These are phyloP conservation scores for Butorides virescens DNA, from an alignment of 2,113 vertebrate species.

Conservation along the genomic window DNA sequence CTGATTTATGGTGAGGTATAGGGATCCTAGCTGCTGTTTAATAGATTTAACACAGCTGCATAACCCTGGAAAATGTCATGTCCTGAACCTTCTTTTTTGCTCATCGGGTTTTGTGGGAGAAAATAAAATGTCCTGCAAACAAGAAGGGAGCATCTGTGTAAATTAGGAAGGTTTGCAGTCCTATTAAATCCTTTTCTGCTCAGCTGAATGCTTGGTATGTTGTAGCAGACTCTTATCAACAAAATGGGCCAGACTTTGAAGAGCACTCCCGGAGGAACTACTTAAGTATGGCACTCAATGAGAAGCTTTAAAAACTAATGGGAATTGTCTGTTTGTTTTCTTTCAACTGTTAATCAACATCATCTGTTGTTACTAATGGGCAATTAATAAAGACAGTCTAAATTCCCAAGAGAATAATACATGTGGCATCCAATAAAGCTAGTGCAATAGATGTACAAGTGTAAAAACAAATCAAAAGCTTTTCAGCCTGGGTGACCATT, in stretches of 20 bases:
- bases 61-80: slow-evolving; percentile 9
- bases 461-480: background rate
- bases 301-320: background rate
- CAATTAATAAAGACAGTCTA: background rate
- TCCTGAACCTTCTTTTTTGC: background rate
- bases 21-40: slow-evolving; percentile 9
- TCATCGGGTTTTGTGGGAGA: background rate
- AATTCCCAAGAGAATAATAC: background rate
- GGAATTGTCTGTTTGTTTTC: background rate
- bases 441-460: background rate
- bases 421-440: background rate
- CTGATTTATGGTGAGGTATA: slow-evolving; percentile 39
- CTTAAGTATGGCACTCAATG: background rate
- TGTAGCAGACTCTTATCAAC: background rate
- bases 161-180: background rate
- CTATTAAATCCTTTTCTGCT: background rate
- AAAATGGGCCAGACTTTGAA: background rate
- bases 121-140: background rate
- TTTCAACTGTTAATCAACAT: background rate
- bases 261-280: background rate
- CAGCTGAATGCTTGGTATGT: background rate
- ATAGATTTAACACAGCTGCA: slow-evolving; percentile 54
- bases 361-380: background rate
- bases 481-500: background rate
- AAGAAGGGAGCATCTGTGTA: background rate